Evolutionary conservation across 2,888 invertebrate species (phyloP).

Genomic region (Hypomecis atomaria): DNA sequence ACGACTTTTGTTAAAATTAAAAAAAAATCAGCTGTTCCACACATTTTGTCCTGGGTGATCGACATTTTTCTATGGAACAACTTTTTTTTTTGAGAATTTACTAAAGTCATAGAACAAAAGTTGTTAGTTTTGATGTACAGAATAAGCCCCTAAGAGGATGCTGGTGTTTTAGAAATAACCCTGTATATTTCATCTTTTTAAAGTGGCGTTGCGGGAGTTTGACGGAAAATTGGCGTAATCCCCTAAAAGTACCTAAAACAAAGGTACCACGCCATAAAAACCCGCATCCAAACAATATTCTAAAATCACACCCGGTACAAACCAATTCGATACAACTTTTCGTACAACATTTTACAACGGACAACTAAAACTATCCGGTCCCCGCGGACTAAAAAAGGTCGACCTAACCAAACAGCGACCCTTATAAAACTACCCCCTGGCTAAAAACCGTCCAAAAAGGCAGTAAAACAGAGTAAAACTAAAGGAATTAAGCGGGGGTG

Average conservation of each 20-base stretch:
- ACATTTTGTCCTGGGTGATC: no score
- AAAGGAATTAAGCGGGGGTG: constrained; percentile 78
- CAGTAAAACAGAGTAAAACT: constrained; percentile 84
- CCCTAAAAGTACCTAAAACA: neutral
- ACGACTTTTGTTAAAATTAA: no score
- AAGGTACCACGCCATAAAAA: neutral
- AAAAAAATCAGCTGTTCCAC: no score
- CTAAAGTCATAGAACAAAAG: no score
- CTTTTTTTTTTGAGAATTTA: no score
- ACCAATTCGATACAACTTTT: constrained; percentile 61
- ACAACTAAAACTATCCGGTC: constrained; percentile 75
- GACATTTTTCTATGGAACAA: no score
- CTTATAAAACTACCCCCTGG: constrained; percentile 74
- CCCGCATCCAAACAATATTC: neutral
- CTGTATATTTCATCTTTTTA: no score
- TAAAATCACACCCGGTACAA: constrained; percentile 38
- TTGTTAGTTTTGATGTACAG: no score
- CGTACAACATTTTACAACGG: constrained; percentile 67
- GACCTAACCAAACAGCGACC: constrained; percentile 82
- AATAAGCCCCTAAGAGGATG: no score
- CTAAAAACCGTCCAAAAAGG: constrained; percentile 83
- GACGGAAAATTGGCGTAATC: no score
- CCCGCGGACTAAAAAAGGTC: constrained; percentile 80
- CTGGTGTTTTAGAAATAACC: no score
- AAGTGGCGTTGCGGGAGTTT: no score